Evolutionary conservation across 2,797 vertebrate species (phyloP).

Genomic region (Tenualosa thibaudeaui): DNA sequence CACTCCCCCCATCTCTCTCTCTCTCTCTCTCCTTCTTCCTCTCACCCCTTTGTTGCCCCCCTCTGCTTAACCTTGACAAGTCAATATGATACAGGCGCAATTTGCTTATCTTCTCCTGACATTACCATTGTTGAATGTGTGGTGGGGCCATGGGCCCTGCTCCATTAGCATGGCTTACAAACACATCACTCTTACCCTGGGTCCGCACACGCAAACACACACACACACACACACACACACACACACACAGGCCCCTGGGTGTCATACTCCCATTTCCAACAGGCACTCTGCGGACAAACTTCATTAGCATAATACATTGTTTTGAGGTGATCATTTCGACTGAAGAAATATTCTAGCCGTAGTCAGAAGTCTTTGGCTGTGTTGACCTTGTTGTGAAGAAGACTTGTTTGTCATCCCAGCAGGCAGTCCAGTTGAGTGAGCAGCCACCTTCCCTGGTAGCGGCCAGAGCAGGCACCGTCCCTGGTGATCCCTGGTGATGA

Average conservation of each 20-base stretch:
- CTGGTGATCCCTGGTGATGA: background rate
- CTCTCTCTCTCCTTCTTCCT: constrained; percentile 34
- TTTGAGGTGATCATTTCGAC: background rate
- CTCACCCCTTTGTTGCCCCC: constrained; percentile 38
- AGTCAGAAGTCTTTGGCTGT: background rate
- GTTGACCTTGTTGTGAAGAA: background rate
- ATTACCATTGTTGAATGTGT: constrained; percentile 73
- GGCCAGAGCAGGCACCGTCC: too few relatives aligned
- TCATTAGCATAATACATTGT: constrained; percentile 7
- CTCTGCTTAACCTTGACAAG: constrained; percentile 81
- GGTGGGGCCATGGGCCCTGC: constrained; percentile 63
- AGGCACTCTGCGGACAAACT: background rate
- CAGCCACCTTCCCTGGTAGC: background rate
- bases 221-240: constrained; percentile 14
- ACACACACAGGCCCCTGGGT: background rate
- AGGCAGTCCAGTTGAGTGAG: background rate
- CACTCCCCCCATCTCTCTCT: constrained; percentile 44
- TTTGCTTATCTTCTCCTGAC: constrained; percentile 81
- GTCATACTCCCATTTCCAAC: background rate
- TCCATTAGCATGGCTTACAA: constrained; percentile 75
- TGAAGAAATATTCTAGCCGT: background rate
- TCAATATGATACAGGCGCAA: constrained; percentile 77
- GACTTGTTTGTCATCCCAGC: constrained; percentile 18
- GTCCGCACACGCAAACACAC: constrained; percentile 36
- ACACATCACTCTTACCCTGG: constrained; percentile 63